These are phyloP conservation scores for Podargus strigoides DNA, from an alignment of 2,797 vertebrate species.

Conservation along the genomic window DNA sequence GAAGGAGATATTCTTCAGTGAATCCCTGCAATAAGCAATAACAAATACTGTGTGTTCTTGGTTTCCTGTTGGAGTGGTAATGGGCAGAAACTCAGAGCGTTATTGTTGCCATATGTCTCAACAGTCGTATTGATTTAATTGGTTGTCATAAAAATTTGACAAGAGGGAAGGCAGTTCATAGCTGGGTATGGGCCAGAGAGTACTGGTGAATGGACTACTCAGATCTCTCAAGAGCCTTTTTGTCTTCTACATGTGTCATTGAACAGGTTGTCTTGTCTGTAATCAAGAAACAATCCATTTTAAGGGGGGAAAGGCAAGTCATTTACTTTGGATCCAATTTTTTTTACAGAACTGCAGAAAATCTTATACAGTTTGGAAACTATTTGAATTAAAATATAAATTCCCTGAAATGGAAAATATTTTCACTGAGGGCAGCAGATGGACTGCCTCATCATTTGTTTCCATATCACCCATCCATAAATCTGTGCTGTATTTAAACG, in stretches of 20 bases:
- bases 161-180: background rate
- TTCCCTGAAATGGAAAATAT: background rate
- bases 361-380: background rate
- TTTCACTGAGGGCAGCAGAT: conserved; percentile 8
- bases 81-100: conserved; percentile 14
- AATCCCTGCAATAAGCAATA: conserved; percentile 25
- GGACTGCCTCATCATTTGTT: background rate
- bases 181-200: conserved; percentile 19
- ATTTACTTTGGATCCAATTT: background rate
- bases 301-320: background rate
- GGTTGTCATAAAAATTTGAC: conserved; percentile 41
- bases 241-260: background rate
- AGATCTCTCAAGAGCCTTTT: background rate
- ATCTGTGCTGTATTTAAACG: conserved; percentile 8
- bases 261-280: background rate
- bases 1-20: background rate
- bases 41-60: conserved; percentile 34
- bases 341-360: background rate
- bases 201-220: background rate
- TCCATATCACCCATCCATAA: background rate
- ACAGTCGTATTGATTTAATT: conserved; percentile 41
- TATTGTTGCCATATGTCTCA: conserved; percentile 51
- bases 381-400: background rate
- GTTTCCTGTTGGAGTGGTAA: conserved; percentile 50
- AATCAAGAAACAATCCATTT: background rate